phyloP scores from a whole-genome alignment of 2,888 invertebrate genomes.

The Drosophila siamana region DNA sequence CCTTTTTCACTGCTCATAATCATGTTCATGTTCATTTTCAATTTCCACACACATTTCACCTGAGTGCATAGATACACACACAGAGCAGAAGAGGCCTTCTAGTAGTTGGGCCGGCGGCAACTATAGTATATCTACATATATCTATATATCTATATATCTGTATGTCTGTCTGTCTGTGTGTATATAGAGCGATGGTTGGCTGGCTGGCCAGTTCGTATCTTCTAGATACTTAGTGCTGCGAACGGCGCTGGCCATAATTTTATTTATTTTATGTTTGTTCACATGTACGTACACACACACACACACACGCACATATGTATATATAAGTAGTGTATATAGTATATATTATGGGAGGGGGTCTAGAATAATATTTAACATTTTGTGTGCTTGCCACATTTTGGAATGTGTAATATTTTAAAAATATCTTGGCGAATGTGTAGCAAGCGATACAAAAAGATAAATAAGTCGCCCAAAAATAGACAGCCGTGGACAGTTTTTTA shows the following conservation, averaged over 20 bases:
- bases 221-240: slow-evolving; percentile 66
- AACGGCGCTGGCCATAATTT: slow-evolving; percentile 69
- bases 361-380: slow-evolving; percentile 72
- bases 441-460: slow-evolving; percentile 66
- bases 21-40: slow-evolving; percentile 78
- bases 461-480: slow-evolving; percentile 72
- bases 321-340: neutral
- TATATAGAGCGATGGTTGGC: slow-evolving; percentile 29
- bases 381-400: slow-evolving; percentile 79
- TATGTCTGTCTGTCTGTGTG: slow-evolving; percentile 6
- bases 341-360: neutral
- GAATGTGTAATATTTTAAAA: slow-evolving; percentile 85
- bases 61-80: slow-evolving; percentile 69
- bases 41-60: slow-evolving; percentile 84
- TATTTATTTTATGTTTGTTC: slow-evolving; percentile 72
- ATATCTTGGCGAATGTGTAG: slow-evolving; percentile 74
- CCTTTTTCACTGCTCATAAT: slow-evolving; percentile 59
- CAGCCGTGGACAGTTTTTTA: slow-evolving; percentile 21
- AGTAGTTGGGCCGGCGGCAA: slow-evolving; percentile 37
- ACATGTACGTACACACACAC: slow-evolving; percentile 29
- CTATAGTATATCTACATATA: slow-evolving; percentile 20
- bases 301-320: too few relatives aligned
- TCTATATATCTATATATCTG: neutral
- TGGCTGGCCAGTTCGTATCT: slow-evolving; percentile 65
- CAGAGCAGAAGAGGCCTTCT: slow-evolving; percentile 40